These are phyloP conservation scores for Suricata suricatta DNA, from an alignment of 2,113 vertebrate genomes.

Conservation along the genomic window DNA sequence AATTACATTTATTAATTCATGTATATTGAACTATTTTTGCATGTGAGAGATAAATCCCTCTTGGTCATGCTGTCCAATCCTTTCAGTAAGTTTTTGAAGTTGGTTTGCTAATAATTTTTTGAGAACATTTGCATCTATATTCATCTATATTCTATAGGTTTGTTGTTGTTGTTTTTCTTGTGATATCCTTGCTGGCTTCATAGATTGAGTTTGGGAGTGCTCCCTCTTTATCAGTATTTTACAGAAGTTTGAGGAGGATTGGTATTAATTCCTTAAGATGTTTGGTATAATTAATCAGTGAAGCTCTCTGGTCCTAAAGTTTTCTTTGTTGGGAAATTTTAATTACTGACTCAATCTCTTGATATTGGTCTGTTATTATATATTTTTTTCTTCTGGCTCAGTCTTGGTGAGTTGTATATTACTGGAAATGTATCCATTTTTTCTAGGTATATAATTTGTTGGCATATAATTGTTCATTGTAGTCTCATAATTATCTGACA, in stretches of 20 bases:
- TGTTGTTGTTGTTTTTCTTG: not conserved
- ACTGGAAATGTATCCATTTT: not conserved
- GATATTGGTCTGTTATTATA: not conserved
- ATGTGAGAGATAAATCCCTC: not conserved
- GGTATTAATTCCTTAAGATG: not conserved
- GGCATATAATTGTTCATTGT: not conserved
- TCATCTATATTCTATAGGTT: not conserved
- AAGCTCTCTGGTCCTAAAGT: not conserved
- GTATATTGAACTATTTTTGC: not conserved
- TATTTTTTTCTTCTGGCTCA: not conserved
- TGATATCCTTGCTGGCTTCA: not conserved
- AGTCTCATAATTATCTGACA: not conserved
- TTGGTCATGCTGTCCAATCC: not conserved
- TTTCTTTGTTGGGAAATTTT: not conserved
- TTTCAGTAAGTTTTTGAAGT: not conserved
- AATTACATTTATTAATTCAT: not conserved
- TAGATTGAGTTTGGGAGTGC: not conserved
- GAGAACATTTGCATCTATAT: not conserved
- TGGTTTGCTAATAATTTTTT: not conserved
- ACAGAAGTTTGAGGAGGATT: not conserved
- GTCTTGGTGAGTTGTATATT: not conserved
- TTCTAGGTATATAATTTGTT: not conserved
- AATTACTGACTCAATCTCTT: not conserved
- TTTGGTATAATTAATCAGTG: not conserved
- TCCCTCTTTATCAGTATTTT: not conserved